Conservation (phyloP, 2,113 vertebrate genomes). For the Procavia capensis region DNA sequence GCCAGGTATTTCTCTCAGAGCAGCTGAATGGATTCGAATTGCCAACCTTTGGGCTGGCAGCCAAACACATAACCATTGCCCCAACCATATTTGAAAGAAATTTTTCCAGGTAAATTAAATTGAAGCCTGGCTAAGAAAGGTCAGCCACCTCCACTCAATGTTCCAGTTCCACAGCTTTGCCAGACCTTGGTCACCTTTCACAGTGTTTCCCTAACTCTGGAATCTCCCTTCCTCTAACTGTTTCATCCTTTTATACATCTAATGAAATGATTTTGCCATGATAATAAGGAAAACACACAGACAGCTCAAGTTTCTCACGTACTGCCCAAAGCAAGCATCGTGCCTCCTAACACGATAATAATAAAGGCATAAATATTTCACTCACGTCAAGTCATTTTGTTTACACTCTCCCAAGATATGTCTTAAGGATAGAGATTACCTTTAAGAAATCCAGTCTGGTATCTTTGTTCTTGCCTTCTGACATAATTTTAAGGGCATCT, state of each 20-base stretch:
- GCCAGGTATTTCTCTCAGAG: not conserved
- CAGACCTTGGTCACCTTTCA: not conserved
- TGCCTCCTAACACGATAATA: not conserved
- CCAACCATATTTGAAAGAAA: not conserved
- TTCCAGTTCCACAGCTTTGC: not conserved
- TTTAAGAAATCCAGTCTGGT: slow-evolving; percentile 5
- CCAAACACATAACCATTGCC: not conserved
- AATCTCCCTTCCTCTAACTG: not conserved
- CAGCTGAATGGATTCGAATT: not conserved
- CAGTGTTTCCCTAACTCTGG: not conserved
- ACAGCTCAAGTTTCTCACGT: not conserved
- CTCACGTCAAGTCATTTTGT: slow-evolving; percentile 20
- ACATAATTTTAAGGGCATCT: slow-evolving; percentile 35
- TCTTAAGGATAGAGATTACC: slow-evolving; percentile 54
- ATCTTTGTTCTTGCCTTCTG: not conserved
- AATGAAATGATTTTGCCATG: not conserved
- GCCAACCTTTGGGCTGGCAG: not conserved
- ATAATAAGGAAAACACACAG: not conserved
- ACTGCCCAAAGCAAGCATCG: not conserved
- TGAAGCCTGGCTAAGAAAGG: not conserved
- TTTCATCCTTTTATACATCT: slow-evolving; percentile 20
- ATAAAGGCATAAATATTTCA: not conserved
- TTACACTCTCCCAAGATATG: not conserved
- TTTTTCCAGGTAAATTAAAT: not conserved
- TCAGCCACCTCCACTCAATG: rapidly evolving